Conservation (phyloP, 2,113 vertebrate genomes). For the Crotophaga sulcirostris region DNA sequence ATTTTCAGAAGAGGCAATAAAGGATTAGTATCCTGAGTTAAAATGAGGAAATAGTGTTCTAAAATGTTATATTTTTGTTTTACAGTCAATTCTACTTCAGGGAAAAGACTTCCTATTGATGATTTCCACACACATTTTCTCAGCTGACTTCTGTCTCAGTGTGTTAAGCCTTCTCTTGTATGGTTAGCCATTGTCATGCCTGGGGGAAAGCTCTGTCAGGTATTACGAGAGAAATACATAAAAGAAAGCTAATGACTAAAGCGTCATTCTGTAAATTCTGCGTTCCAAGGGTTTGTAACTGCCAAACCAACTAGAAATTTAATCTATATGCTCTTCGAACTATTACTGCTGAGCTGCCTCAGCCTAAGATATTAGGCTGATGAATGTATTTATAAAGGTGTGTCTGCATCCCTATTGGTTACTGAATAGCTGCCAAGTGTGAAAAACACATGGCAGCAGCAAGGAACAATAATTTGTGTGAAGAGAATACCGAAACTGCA, state of each 20-base stretch:
- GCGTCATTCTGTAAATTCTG: neutral
- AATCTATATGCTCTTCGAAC: neutral
- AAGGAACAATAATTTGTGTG: neutral
- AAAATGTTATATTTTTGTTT: neutral
- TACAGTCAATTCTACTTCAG: neutral
- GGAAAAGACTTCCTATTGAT: neutral
- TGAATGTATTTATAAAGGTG: neutral
- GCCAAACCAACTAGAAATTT: neutral
- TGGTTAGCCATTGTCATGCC: neutral
- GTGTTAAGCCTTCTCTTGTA: slow-evolving; percentile 30
- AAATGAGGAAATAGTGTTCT: neutral
- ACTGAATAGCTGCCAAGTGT: neutral
- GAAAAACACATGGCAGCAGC: neutral
- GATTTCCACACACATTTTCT: neutral
- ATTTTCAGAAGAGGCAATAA: neutral
- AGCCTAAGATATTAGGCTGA: neutral
- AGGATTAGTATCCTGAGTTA: neutral
- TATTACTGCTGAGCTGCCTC: neutral
- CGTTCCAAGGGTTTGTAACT: neutral
- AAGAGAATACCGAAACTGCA: neutral
- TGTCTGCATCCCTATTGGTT: neutral
- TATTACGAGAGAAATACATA: slow-evolving; percentile 14
- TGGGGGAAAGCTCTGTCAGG: slow-evolving; percentile 22
- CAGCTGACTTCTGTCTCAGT: neutral
- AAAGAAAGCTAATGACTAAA: neutral